Base-by-base conservation (phyloP, 2,888 invertebrate species). In the Platycheirus albimanus region DNA sequence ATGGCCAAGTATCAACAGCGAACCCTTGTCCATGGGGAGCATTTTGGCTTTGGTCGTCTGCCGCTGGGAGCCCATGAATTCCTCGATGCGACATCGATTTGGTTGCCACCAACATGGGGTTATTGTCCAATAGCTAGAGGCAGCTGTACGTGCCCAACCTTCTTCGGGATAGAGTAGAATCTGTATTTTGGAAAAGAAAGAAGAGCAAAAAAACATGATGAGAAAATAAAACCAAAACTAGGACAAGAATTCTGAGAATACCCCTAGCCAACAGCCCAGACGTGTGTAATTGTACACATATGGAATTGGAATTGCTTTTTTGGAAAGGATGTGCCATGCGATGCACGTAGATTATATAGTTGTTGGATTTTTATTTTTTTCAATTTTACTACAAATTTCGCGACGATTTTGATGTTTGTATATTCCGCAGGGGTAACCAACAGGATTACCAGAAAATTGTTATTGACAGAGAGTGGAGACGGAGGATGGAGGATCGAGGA, bases 91-190 rank as follows among this genome's bases (percentile, higher is more conserved):
- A 91, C 96, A 96, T 61, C 95, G 93, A 87, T 94, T 95, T 69
- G 94, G 92, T 86, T 95, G 95, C 96, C 96, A 97, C 96, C 96
- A 96, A 88, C 95, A 95, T 52, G 96, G 95, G 90, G 95, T 95
- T 88, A 97, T 93, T 69, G 96, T 95, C 96, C 96, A 96, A 91
- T 96, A 96, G 69, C 96, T 95, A 63, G 95, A 95, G 63, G 96
- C 94, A 38, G 96, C 96, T 87, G 95, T 96, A 86, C 96, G 94
- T 84, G 96, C 96, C 96, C 96, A 96, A 19, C 96, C 96, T 89
- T 97, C 96, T 90, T 96, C 96, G 2, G 96, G 96, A 89, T 96
- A 96, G 87, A 97, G 92, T 86, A 96, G 92, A 86, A 96, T 95
- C 95, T 95, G 92, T 30, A 30, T 43, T 10, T 4, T 85, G 80